A percentile compares a stretch with the other conserved stretches of the same genome.
phyloP scores from a whole-genome alignment of 2,113 vertebrate genomes.

The Melierax canorus region DNA sequence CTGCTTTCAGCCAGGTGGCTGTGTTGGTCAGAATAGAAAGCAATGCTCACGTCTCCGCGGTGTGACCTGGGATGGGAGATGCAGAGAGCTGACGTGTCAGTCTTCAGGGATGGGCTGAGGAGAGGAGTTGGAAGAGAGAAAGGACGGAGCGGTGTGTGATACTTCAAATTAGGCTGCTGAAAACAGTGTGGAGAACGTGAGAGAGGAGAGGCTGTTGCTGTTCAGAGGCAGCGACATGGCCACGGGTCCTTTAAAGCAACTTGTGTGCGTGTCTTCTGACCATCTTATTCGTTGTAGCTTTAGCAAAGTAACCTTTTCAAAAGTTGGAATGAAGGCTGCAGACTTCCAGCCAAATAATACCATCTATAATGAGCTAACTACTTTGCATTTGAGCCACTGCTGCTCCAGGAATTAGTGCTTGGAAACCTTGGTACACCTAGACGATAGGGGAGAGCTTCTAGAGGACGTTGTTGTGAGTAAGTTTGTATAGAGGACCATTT shows the following conservation, averaged over 20 bases:
- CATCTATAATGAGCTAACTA: not conserved
- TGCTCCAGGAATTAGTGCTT: not conserved
- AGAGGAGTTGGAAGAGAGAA: not conserved
- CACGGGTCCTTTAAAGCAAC: not conserved
- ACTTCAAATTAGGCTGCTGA: not conserved
- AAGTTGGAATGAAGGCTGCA: not conserved
- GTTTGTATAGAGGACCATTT: not conserved
- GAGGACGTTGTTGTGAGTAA: not conserved
- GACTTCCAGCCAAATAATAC: not conserved
- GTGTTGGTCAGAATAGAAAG: not conserved
- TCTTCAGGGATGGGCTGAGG: not conserved
- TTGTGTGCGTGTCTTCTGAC: not conserved
- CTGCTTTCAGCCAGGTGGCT: not conserved
- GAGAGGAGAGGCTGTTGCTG: not conserved
- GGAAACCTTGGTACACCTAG: not conserved
- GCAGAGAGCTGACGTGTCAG: not conserved
- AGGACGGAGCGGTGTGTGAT: not conserved
- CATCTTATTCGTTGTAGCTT: not conserved
- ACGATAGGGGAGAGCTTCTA: not conserved
- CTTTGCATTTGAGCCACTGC: not conserved
- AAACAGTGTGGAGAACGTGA: not conserved
- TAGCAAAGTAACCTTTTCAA: constrained; percentile 1
- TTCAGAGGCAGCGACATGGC: not conserved
- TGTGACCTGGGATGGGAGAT: not conserved
- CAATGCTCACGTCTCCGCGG: rapidly evolving